Percentiles rank a stretch among this genome's conserved stretches.
Evolutionary conservation across 2,797 vertebrate species (phyloP).

Genomic region (Graptemys geographica): DNA sequence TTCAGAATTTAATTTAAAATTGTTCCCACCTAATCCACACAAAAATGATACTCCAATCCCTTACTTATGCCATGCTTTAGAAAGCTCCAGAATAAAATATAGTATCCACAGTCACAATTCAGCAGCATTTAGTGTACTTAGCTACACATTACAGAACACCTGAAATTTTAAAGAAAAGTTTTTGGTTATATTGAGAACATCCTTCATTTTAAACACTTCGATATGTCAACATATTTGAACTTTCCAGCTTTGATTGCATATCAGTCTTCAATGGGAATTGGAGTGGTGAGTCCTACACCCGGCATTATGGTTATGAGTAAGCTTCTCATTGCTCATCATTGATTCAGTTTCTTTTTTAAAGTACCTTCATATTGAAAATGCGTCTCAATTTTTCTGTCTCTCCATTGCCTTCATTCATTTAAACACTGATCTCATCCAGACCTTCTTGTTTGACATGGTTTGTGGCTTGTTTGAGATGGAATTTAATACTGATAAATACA

Average conservation of each 20-base stretch:
- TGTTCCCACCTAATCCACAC: background rate
- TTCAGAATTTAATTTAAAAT: background rate
- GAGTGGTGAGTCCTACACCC: background rate
- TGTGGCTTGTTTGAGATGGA: background rate
- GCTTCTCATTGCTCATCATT: background rate
- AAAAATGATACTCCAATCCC: background rate
- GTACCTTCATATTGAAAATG: background rate
- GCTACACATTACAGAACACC: background rate
- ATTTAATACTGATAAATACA: constrained; percentile 28
- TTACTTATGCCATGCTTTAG: background rate
- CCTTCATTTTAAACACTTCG: background rate
- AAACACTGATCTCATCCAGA: background rate
- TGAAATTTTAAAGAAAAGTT: no score
- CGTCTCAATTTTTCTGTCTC: background rate
- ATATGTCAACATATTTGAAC: background rate
- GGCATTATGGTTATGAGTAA: background rate
- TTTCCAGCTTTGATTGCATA: background rate
- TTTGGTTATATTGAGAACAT: background rate
- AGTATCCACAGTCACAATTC: accelerated
- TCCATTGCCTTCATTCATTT: constrained; percentile 9
- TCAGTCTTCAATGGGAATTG: background rate
- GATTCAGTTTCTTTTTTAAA: background rate
- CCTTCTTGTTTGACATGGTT: background rate
- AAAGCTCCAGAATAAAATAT: background rate
- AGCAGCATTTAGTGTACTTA: background rate